phyloP scores from a whole-genome alignment of 1,140 invertebrate species.

The Drosophila kepulauana region DNA sequence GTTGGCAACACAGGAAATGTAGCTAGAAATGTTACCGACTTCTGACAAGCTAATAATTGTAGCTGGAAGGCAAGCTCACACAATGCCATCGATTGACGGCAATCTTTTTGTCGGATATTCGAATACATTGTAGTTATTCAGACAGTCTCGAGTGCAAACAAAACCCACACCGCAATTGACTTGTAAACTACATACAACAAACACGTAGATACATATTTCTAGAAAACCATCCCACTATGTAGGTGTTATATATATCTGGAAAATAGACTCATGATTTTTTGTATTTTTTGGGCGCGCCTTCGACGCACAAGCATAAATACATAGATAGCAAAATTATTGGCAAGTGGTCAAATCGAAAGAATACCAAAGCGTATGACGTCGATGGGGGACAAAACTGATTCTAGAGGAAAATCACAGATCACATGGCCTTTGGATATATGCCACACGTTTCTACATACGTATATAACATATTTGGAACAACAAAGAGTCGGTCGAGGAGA shows the following conservation, averaged over 20 bases:
- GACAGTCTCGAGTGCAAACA: constrained; percentile 28
- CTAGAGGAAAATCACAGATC: constrained; percentile 37
- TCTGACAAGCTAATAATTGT: constrained; percentile 70
- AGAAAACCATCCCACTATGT: constrained; percentile 9
- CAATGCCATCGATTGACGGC: constrained; percentile 61
- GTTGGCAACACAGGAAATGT: constrained; percentile 71
- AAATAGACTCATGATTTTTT: constrained; percentile 54
- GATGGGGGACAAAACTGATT: constrained; percentile 25
- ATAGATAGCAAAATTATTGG: constrained; percentile 38
- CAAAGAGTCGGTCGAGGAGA: constrained; percentile 35
- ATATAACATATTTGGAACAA: constrained; percentile 40
- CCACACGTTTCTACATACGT: constrained; percentile 37
- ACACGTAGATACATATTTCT: background rate
- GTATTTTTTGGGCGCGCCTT: constrained; percentile 55
- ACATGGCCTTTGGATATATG: constrained; percentile 43
- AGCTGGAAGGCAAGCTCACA: constrained; percentile 61
- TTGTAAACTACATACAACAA: constrained; percentile 4
- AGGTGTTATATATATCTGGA: constrained; percentile 43
- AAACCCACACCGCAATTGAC: constrained; percentile 17
- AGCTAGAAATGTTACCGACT: constrained; percentile 40
- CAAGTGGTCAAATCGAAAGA: constrained; percentile 58
- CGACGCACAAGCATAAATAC: constrained; percentile 11
- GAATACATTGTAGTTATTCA: background rate
- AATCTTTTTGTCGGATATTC: background rate
- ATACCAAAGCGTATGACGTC: constrained; percentile 36